A percentile compares a stretch with the other conserved stretches of the same genome.
phyloP scores from a whole-genome alignment of 1,140 invertebrate species.

The Gonatopus flavifemur region DNA sequence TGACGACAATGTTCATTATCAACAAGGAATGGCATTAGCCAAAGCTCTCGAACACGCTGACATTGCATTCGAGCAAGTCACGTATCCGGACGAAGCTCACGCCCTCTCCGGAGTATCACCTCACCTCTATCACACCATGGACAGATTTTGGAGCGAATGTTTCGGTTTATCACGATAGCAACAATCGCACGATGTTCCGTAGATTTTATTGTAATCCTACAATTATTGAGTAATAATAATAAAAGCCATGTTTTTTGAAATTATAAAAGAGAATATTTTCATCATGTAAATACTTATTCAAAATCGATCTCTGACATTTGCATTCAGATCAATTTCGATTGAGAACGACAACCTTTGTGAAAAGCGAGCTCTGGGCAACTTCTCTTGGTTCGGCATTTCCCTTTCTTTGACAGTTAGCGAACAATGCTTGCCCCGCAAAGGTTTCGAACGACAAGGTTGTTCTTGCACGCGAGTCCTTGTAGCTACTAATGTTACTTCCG shows the following conservation, averaged over 20 bases:
- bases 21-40: conserved; percentile 67
- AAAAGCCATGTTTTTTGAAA: too few relatives aligned
- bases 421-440: too few relatives aligned
- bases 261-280: too few relatives aligned
- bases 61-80: conserved; percentile 64
- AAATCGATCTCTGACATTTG: too few relatives aligned
- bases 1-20: conserved; percentile 72
- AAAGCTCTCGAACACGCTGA: conserved; percentile 63
- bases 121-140: conserved; percentile 68
- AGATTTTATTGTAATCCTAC: too few relatives aligned
- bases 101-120: conserved; percentile 54
- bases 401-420: conserved; percentile 20
- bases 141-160: conserved; percentile 63
- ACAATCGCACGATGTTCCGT: too few relatives aligned
- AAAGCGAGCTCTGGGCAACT: too few relatives aligned
- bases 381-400: too few relatives aligned
- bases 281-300: too few relatives aligned
- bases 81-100: conserved; percentile 69
- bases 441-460: conserved; percentile 22
- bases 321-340: too few relatives aligned
- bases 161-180: conserved; percentile 41
- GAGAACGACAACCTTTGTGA: too few relatives aligned
- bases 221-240: too few relatives aligned
- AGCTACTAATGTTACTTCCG: background rate
- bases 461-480: conserved; percentile 19